A percentile compares a stretch with the other conserved stretches of the same genome.
phyloP scores from a whole-genome alignment of 2,797 vertebrate genomes.

The Danio jaintianensis region DNA sequence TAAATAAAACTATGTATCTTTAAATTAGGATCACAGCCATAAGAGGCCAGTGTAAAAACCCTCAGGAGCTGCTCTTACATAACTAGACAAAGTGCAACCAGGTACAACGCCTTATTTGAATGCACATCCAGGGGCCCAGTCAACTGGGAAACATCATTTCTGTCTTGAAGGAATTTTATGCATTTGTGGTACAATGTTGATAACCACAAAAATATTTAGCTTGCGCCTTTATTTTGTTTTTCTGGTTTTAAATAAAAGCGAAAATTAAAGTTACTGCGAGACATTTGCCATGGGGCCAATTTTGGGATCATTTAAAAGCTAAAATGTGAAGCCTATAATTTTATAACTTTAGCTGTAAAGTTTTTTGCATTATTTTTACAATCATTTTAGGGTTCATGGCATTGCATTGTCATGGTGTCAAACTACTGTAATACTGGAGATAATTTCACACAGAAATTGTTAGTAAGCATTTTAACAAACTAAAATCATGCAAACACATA shows the following conservation, averaged over 20 bases:
- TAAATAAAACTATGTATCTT: conserved; percentile 44
- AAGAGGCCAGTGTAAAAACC: conserved; percentile 26
- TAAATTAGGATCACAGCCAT: conserved; percentile 50
- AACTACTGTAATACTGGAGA: background rate
- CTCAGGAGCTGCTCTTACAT: conserved; percentile 11
- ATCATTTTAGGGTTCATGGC: background rate
- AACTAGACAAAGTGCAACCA: conserved; percentile 30
- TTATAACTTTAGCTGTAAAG: background rate
- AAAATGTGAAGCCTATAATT: background rate
- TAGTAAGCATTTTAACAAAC: background rate
- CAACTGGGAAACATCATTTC: background rate
- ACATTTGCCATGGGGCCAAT: background rate
- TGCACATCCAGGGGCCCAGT: background rate
- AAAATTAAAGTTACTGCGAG: background rate
- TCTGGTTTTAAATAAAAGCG: background rate
- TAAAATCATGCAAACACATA: background rate
- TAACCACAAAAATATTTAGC: background rate
- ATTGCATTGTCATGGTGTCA: background rate
- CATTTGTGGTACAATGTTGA: background rate
- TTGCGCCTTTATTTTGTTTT: background rate
- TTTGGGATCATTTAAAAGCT: background rate
- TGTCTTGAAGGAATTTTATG: background rate
- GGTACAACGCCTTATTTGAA: conserved; percentile 31
- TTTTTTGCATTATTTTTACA: background rate
- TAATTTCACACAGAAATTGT: background rate